A percentile compares a stretch with the other conserved stretches of the same genome.
Conservation (phyloP, 2,888 invertebrate genomes). For the Acronicta leporina region DNA sequence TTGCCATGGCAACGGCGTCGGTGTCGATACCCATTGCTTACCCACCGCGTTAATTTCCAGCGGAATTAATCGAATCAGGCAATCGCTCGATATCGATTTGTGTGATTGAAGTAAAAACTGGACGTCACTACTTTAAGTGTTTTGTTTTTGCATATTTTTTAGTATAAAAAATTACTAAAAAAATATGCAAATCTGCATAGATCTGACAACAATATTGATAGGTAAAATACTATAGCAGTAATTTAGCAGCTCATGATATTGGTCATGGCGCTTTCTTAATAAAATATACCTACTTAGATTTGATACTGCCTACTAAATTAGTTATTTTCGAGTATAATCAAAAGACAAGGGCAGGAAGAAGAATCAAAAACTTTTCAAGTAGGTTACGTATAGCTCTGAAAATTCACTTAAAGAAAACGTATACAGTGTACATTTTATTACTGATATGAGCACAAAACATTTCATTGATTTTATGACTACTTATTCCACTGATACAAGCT, state of each 20-base stretch:
- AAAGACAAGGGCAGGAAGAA: too few species aligned
- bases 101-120: slow-evolving; percentile 69
- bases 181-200: too few species aligned
- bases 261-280: too few species aligned
- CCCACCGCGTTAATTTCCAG: slow-evolving; percentile 86
- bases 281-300: too few species aligned
- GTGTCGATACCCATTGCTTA: slow-evolving; percentile 84
- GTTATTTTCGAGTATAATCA: too few species aligned
- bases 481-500: slow-evolving; percentile 18
- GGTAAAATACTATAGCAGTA: not conserved
- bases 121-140: slow-evolving; percentile 58
- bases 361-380: too few species aligned
- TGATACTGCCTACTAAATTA: too few species aligned
- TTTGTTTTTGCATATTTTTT: slow-evolving; percentile 19
- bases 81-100: slow-evolving; percentile 79
- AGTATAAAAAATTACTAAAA: too few species aligned
- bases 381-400: too few species aligned
- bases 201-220: not conserved
- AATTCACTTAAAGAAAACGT: slow-evolving; percentile 12
- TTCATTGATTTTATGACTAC: slow-evolving; percentile 37
- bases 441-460: slow-evolving; percentile 23
- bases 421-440: slow-evolving; percentile 16
- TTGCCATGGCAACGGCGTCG: slow-evolving; percentile 83
- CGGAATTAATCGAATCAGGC: slow-evolving; percentile 87
- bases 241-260: too few species aligned